Evolutionary conservation across 2,888 invertebrate species (phyloP).

Genomic region (Listrodromus nycthemerus): DNA sequence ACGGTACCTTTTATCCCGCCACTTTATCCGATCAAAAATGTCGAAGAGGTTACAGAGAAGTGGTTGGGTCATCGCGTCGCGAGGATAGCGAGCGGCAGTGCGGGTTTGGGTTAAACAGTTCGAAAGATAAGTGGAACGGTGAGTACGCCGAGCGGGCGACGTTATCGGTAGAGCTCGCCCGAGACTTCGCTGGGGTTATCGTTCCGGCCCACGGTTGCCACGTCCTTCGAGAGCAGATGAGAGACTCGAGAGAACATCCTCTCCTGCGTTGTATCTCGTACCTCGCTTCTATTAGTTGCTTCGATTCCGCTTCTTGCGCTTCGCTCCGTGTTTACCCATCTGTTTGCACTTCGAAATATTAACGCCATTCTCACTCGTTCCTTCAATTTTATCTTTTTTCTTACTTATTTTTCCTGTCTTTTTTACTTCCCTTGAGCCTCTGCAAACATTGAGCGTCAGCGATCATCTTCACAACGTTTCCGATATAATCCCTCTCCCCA

Average conservation of each 20-base stretch:
- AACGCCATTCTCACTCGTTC: not conserved
- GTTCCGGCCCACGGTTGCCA: slow-evolving; percentile 77
- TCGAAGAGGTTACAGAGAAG: not conserved
- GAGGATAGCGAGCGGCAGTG: not conserved
- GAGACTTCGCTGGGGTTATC: slow-evolving; percentile 80
- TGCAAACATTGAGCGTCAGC: slow-evolving; percentile 12
- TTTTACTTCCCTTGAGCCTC: not conserved
- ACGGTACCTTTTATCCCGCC: not conserved
- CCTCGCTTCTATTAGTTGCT: not conserved
- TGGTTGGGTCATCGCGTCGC: not conserved
- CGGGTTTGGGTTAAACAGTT: not conserved
- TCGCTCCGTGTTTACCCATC: slow-evolving; percentile 18
- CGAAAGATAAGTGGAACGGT: slow-evolving; percentile 19
- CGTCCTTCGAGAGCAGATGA: slow-evolving; percentile 70
- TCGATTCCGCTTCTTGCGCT: not conserved
- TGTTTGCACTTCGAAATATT: slow-evolving; percentile 20
- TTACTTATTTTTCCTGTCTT: not conserved
- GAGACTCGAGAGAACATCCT: slow-evolving; percentile 36
- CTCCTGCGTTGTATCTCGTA: slow-evolving; percentile 7
- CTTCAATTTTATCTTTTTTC: not conserved
- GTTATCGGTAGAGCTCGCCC: slow-evolving; percentile 55
- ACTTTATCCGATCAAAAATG: not conserved
- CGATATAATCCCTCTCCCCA: not conserved
- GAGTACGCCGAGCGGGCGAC: slow-evolving; percentile 34
- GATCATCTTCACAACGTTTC: slow-evolving; percentile 13